phyloP scores from a whole-genome alignment of 1,140 invertebrate species.

The Acromyrmex echinatior region DNA sequence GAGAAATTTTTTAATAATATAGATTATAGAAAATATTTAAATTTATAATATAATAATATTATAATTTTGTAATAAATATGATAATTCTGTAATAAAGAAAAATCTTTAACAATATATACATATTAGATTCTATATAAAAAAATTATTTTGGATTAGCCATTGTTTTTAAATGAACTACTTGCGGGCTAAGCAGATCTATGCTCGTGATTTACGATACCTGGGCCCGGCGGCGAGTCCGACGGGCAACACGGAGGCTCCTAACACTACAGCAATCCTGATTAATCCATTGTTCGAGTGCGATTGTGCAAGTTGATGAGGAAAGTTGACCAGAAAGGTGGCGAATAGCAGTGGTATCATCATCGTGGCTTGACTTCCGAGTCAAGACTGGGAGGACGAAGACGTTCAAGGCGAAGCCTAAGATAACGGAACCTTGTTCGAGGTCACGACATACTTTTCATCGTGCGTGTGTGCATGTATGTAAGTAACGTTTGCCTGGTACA shows the following conservation, averaged over 20 bases:
- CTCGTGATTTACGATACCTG: constrained; percentile 74
- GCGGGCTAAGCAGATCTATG: not conserved
- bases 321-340: constrained; percentile 72
- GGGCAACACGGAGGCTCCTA: constrained; percentile 78
- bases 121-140: not conserved
- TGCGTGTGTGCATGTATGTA: not conserved
- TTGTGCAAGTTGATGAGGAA: constrained; percentile 72
- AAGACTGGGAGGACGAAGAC: constrained; percentile 82
- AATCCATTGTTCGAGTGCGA: constrained; percentile 70
- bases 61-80: not conserved
- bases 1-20: not conserved
- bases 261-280: constrained; percentile 68
- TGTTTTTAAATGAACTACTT: not conserved
- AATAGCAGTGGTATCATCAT: constrained; percentile 83
- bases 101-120: not conserved
- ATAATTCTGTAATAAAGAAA: not conserved
- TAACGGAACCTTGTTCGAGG: constrained; percentile 86
- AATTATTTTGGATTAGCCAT: not conserved
- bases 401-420: constrained; percentile 79
- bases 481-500: constrained; percentile 25
- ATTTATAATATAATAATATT: constrained; percentile 15
- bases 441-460: constrained; percentile 84
- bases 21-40: not conserved
- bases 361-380: constrained; percentile 83
- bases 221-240: constrained; percentile 79